Evolutionary conservation across 2,113 vertebrate genomes (phyloP), one percentile per base, ranked within the genome.

Genomic region (Hirundichthys speculiger): DNA sequence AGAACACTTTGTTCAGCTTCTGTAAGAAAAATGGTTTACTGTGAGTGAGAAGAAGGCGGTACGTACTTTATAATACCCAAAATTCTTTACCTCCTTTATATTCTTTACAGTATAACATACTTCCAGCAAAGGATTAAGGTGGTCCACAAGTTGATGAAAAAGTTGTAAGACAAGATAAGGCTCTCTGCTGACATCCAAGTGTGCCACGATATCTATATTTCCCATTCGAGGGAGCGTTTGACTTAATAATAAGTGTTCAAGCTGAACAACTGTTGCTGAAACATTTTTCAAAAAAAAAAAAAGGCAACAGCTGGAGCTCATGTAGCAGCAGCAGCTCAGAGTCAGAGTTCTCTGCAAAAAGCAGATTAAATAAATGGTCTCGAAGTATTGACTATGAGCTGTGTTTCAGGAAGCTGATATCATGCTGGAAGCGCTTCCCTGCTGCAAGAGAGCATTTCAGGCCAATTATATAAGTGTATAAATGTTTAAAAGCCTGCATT

Each of bases 401-500:
- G 38, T 41, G 58, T 73, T 84, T 78, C 39, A 72, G 56, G 16
- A 56, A 54, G n/a, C 46, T 84, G 78, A 84, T 73, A 74, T 83
- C 64, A 73, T 53, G 24, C 57, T 84, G 60, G 13, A 79, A 73
- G 77, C 47, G 8, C 50, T 63, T 1, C 61, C 67, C 62, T 75
- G 75, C 69, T 81, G 65, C 41, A 74, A 62, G 62, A 50, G 38
- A 56, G 58, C 20, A 2, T 66, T 71, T 75, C 56, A 77, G 73
- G 48, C 45, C 63, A 64, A 74, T 75, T 73, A 70, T 68, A 42
- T 54, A 71, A 85, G 73, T 58, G 59, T n/a, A 19, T 2, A 38
- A 21, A 21, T 1, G 30, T 61, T 43, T 58, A 73, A 78, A 77
- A 18, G 38, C 34, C 30, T 14, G 50, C 49, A 62, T 75, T 61